Conservation (phyloP, 2,113 vertebrate genomes). For the Stegostoma tigrinum region DNA sequence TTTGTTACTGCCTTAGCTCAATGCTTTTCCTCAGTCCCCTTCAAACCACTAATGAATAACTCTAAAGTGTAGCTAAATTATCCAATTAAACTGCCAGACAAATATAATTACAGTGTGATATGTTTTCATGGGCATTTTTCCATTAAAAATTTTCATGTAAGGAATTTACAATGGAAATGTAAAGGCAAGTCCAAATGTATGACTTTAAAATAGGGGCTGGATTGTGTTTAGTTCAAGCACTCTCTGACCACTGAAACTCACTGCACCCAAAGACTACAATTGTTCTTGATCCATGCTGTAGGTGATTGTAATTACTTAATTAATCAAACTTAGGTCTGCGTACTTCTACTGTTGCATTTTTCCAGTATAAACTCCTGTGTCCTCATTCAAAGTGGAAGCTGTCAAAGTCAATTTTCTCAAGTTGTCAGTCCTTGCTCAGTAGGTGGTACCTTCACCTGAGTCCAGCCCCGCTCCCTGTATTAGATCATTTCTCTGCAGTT, state of each 20-base stretch:
- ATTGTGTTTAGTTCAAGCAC: not conserved
- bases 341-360: not conserved
- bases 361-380: not conserved
- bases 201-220: not conserved
- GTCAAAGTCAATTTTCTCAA: not conserved
- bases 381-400: not conserved
- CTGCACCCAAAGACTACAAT: not conserved
- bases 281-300: not conserved
- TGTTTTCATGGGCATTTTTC: not conserved
- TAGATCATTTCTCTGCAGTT: too few relatives aligned
- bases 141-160: not conserved
- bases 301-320: not conserved
- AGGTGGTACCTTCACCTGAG: not conserved
- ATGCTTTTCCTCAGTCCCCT: not conserved
- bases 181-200: not conserved
- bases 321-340: not conserved
- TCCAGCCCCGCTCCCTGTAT: too few relatives aligned
- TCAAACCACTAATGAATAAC: not conserved
- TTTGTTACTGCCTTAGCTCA: not conserved
- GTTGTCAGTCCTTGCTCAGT: not conserved
- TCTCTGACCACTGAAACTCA: not conserved
- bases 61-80: not conserved
- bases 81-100: not conserved
- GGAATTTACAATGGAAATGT: not conserved
- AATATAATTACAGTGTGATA: not conserved